Percentiles rank a stretch among this genome's conserved stretches.
These are phyloP conservation scores for Gobius niger DNA, from an alignment of 2,113 vertebrate species.

Conservation along the genomic window DNA sequence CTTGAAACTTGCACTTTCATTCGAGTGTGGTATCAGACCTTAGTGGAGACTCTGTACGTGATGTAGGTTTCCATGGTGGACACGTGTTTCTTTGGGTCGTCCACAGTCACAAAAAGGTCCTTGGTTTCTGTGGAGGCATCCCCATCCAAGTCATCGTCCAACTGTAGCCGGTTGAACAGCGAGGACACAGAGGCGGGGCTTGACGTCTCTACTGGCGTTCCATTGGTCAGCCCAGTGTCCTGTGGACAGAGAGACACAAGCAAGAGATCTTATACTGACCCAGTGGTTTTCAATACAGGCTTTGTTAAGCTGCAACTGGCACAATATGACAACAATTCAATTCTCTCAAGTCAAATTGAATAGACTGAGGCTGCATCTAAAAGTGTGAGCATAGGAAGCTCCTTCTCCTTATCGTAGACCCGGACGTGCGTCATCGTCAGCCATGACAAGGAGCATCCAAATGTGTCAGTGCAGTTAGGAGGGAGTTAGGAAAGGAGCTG, in stretches of 20 bases:
- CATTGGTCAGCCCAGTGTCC: conserved; percentile 90
- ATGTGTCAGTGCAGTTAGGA: no score
- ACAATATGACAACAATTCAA: conserved; percentile 26
- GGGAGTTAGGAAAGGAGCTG: no score
- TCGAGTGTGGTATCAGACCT: conserved; percentile 73
- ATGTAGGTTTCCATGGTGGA: conserved; percentile 99
- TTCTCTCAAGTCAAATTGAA: conserved; percentile 12
- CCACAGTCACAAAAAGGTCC: conserved; percentile 96
- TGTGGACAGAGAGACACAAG: conserved; percentile 50
- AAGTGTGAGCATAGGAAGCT: no score
- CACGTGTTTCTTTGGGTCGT: conserved; percentile 96
- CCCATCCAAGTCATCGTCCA: conserved; percentile 88
- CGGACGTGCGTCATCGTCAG: no score
- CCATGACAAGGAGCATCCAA: no score
- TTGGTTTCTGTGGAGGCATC: conserved; percentile 84
- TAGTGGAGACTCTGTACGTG: conserved; percentile 94
- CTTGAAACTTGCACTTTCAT: not conserved
- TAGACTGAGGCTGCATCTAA: not conserved
- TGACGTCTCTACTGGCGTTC: conserved; percentile 87
- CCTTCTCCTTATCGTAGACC: no score
- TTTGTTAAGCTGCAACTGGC: conserved; percentile 40
- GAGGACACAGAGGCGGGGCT: conserved; percentile 91
- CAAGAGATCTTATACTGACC: conserved; percentile 38
- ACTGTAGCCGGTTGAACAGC: conserved; percentile 90
- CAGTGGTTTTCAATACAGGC: conserved; percentile 39